Base-by-base conservation (phyloP, 2,113 vertebrate species). In the Alethe castanea region DNA sequence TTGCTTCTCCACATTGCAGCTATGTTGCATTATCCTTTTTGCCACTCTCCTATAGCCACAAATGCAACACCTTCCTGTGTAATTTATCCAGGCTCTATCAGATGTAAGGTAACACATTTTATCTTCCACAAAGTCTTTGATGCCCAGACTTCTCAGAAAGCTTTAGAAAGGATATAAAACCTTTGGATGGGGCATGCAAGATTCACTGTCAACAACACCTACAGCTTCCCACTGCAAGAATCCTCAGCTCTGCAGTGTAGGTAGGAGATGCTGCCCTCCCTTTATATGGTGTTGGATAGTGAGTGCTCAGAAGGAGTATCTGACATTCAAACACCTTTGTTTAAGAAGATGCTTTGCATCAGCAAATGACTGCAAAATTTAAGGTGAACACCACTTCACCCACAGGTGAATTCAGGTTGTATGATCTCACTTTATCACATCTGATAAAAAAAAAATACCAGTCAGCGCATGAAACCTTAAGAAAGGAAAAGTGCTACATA, bases 171-270 rank as follows among this genome's bases (percentile, higher is more conserved):
- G 33, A 47, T 18, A 19, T 24, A 45, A 54, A 80, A 19, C 26
- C 36, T 56, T 2, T 6, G 35, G 47, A 70, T 0, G 1, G 8
- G 16, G 15, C 3, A 1, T 1, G 3, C 9, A 35, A 83, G 35
- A 40, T 47, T 38, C 44, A 45, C 61, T 16, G 44, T 50, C 5
- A 12, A 4, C 22, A 78, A 54, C 14, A 38, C 4, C n/a, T 23
- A n/a, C 0, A 3, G 67, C 17, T 8, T 45, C 29, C 25, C 20
- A 19, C 15, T 20, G 24, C 12, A 26, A 6, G 23, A 65, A 60
- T 24, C 36, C 35, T 47, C 48, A 31, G 25, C 19, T 40, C 47
- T 52, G 38, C 2, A 1, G 11, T 0, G 6, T 1, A 57, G 69
- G 31, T 0, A 38, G 52, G 42, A 42, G 52, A 28, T 28, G 53